Conservation (phyloP, 1,140 invertebrate genomes). For the Lasaia peninsularis region DNA sequence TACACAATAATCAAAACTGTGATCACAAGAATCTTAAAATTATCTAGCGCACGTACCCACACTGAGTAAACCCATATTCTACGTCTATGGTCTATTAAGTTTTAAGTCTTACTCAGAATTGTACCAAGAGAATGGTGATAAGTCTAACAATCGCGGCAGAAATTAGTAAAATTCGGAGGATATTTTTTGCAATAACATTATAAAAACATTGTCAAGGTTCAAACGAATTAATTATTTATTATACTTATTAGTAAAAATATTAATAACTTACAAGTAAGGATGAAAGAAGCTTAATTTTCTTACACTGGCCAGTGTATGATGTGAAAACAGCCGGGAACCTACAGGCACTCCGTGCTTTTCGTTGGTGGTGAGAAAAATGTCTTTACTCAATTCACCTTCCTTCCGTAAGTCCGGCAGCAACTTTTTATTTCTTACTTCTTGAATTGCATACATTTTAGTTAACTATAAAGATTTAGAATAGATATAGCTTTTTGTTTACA, state of each 20-base stretch:
- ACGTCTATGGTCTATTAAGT: no score
- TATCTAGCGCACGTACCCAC: no score
- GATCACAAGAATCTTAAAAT: no score
- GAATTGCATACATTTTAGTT: background rate
- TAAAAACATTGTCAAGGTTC: no score
- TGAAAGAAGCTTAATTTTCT: constrained; percentile 73
- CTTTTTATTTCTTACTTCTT: constrained; percentile 74
- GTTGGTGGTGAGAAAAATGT: constrained; percentile 61
- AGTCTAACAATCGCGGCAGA: no score
- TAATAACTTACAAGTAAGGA: constrained; percentile 55
- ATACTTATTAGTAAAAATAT: background rate
- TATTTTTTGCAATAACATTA: background rate
- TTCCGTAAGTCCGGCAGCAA: constrained; percentile 76
- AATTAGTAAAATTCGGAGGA: no score
- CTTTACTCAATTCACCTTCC: constrained; percentile 78
- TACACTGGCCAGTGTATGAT: constrained; percentile 80
- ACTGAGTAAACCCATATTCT: no score
- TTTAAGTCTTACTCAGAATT: no score
- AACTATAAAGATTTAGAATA: constrained; percentile 1
- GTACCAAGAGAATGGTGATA: no score
- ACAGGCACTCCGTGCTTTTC: constrained; percentile 55
- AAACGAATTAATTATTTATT: no score
- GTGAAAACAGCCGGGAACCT: constrained; percentile 78
- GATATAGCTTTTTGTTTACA: background rate
- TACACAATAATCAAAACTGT: no score